Base-by-base conservation (phyloP, 2,888 invertebrate genomes). In the Abrostola tripartita region DNA sequence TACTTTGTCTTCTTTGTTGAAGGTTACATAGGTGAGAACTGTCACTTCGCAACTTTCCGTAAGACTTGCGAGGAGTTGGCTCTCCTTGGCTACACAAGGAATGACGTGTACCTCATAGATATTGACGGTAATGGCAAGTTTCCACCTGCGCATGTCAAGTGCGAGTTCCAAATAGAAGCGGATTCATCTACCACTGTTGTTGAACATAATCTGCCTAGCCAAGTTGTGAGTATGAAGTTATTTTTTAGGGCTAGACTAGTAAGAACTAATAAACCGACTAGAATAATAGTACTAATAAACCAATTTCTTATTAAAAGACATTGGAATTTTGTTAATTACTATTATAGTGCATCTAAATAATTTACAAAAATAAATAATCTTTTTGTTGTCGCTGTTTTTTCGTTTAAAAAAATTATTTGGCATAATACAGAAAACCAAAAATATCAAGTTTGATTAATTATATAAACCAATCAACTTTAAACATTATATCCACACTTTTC, bases 21-120 rank as follows among this genome's bases (percentile, higher is more conserved):
- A 94, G 95, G 98, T 0, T 99, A 99, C 85, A 97, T 97, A 52
- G 99, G 99, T 9, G 97, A 98, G 85, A 98, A 98, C 85, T 99
- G 99, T 82, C 99, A 99, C 87, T 99, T 99, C 81, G 98, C 99
- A 0, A 96, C 97, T 65, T 98, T 98, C 85, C 96, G 98, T 73
- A 97, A 98, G 85, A 98, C 98, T 0, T 99, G 99, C 87, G 98
- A 99, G 90, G 98, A 98, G 84, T 88, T 99, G 63, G 98, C 98
- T 0, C 94, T 98, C 7, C 93, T 98, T 12, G 98, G 99, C 0
- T 98, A 97, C 83, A 98, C 97, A 0, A 96, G 98, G 78, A 98
- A 98, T 42, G 98, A 98, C 79, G 98, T 98, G 0, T 99, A 98
- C 87, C 96, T 97, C 52, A 98, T 99, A 79, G 99, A 99, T 85